A percentile compares a stretch with the other conserved stretches of the same genome.
Evolutionary conservation across 2,797 vertebrate species (phyloP).

Genomic region (Artibeus lituratus): DNA sequence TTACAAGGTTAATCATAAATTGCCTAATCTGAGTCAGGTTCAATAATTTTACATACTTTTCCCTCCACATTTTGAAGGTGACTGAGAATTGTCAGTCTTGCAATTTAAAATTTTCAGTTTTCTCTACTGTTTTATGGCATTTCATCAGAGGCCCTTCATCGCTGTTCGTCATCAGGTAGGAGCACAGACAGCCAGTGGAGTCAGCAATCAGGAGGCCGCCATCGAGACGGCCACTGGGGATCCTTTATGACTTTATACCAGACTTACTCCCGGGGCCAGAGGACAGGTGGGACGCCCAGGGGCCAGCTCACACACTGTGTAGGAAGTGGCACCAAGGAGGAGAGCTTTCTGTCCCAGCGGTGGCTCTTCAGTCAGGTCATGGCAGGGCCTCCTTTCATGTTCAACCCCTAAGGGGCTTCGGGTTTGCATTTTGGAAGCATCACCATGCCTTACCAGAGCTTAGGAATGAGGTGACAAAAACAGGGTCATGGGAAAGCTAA

Average conservation of each 20-base stretch:
- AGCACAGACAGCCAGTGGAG: not conserved
- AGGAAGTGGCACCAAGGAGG: not conserved
- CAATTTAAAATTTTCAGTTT: not conserved
- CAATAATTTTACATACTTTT: not conserved
- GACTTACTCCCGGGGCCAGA: not conserved
- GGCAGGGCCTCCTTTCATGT: not conserved
- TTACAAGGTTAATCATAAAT: not conserved
- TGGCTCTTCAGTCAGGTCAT: not conserved
- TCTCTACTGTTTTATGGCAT: not conserved
- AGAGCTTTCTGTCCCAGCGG: not conserved
- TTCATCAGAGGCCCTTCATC: not conserved
- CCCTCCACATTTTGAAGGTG: not conserved
- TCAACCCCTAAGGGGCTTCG: not conserved
- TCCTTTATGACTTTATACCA: not conserved
- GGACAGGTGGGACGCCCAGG: accelerated
- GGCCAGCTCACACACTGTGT: accelerated
- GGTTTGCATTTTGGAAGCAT: not conserved
- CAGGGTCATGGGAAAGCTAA: not conserved
- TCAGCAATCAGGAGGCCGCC: not conserved
- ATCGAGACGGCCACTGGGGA: not conserved
- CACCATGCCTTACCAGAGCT: not conserved
- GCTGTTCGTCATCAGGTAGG: not conserved
- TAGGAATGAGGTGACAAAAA: not conserved
- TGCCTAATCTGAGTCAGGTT: not conserved
- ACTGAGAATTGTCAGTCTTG: not conserved